These are phyloP conservation scores for Calameuta pallipes DNA, from an alignment of 2,888 invertebrate genomes.

Conservation along the genomic window DNA sequence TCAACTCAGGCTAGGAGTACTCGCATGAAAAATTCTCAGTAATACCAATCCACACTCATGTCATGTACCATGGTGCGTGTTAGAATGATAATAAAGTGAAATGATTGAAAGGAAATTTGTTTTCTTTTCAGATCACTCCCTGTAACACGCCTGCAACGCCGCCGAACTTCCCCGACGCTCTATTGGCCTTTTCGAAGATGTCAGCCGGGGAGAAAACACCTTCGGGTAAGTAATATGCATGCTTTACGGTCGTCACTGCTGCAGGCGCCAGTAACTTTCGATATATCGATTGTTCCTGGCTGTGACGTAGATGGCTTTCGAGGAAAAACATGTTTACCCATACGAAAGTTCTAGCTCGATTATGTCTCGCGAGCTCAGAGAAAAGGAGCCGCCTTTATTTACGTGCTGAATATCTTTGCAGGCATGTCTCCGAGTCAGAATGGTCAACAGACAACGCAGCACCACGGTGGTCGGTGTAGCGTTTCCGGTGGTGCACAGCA, in stretches of 20 bases:
- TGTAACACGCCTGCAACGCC: slow-evolving; percentile 96
- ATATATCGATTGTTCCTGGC: too few species aligned
- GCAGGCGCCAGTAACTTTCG: too few species aligned
- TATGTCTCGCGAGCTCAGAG: too few species aligned
- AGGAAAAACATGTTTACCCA: not conserved
- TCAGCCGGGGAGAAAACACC: slow-evolving; percentile 76
- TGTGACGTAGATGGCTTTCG: not conserved
- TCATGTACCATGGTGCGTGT: too few species aligned
- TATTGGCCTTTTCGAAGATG: slow-evolving; percentile 89
- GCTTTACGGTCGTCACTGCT: too few species aligned
- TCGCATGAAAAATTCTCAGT: too few species aligned
- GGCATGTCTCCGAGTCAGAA: slow-evolving; percentile 66
- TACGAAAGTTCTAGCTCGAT: not conserved
- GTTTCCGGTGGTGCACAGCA: slow-evolving; percentile 57
- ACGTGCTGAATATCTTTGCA: slow-evolving; percentile 30
- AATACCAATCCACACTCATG: too few species aligned
- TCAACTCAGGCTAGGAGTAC: slow-evolving; percentile 15
- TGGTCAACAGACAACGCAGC: slow-evolving; percentile 62
- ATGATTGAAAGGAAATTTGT: too few species aligned
- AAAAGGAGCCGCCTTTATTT: too few species aligned
- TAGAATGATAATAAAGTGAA: too few species aligned
- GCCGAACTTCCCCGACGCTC: slow-evolving; percentile 92
- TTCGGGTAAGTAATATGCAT: slow-evolving; percentile 52
- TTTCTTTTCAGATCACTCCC: slow-evolving; percentile 79
- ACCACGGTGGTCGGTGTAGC: slow-evolving; percentile 67